Evolutionary conservation across 1,140 invertebrate species (phyloP).

Genomic region (Sarcophaga bullata): DNA sequence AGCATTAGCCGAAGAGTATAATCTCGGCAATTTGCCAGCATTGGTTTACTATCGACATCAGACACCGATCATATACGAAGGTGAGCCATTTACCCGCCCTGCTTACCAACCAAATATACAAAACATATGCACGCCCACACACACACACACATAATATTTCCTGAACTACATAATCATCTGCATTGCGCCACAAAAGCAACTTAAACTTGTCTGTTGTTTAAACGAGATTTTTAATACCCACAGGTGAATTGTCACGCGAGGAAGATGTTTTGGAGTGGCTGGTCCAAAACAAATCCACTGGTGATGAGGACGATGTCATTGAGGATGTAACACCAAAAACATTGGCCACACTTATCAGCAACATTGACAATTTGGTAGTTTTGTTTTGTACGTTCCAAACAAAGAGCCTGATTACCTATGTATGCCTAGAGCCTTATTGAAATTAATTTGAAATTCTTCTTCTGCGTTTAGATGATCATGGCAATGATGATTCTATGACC

Average conservation of each 20-base stretch:
- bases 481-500: slow-evolving; percentile 84
- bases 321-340: slow-evolving; percentile 92
- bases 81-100: slow-evolving; percentile 67
- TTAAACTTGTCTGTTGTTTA: too few relatives aligned
- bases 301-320: slow-evolving; percentile 92
- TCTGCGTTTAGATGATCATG: slow-evolving; percentile 77
- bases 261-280: slow-evolving; percentile 95
- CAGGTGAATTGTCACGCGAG: slow-evolving; percentile 89
- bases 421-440: not conserved
- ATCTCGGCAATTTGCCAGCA: slow-evolving; percentile 85
- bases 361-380: slow-evolving; percentile 91
- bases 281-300: slow-evolving; percentile 90
- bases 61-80: slow-evolving; percentile 94
- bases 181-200: too few relatives aligned
- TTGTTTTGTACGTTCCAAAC: slow-evolving; percentile 86
- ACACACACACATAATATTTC: slow-evolving; percentile 32
- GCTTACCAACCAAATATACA: not conserved
- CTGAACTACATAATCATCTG: too few relatives aligned
- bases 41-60: slow-evolving; percentile 94
- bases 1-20: slow-evolving; percentile 90
- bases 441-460: slow-evolving; percentile 42
- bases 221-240: too few relatives aligned
- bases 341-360: slow-evolving; percentile 86
- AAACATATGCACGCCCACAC: slow-evolving; percentile 36
- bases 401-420: not conserved